A percentile compares a stretch with the other conserved stretches of the same genome.
phyloP scores from a whole-genome alignment of 2,888 invertebrate species.

The Acrobasis suavella region DNA sequence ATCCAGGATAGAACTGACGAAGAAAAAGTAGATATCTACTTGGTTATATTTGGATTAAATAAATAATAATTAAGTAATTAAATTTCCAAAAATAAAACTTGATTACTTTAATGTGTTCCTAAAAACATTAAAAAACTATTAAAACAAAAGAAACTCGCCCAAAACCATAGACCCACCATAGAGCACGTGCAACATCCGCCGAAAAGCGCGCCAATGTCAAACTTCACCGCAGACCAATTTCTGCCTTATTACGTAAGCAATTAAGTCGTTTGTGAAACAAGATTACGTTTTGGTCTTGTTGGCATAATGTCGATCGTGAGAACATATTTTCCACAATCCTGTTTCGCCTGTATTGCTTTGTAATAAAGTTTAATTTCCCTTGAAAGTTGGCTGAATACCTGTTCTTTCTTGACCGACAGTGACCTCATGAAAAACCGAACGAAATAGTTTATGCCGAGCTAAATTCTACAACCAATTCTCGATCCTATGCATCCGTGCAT shows the following conservation, averaged over 20 bases:
- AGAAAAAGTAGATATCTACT: too few species aligned
- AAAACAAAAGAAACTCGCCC: constrained; percentile 7
- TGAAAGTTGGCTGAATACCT: constrained; percentile 50
- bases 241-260: neutral
- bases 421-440: constrained; percentile 71
- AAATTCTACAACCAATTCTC: neutral
- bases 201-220: constrained; percentile 24
- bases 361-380: constrained; percentile 32
- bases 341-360: rapidly evolving
- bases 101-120: neutral
- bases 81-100: too few species aligned
- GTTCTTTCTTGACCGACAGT: constrained; percentile 68
- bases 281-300: constrained; percentile 23
- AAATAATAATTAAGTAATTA: too few species aligned
- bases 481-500: neutral
- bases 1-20: too few species aligned
- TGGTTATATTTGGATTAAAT: too few species aligned
- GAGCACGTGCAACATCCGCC: constrained; percentile 21
- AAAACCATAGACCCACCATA: constrained; percentile 18
- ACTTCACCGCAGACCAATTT: constrained; percentile 1
- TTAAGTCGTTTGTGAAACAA: constrained; percentile 15
- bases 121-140: constrained; percentile 3
- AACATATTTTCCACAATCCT: constrained; percentile 32
- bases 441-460: constrained; percentile 38
- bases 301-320: constrained; percentile 55